Evolutionary conservation across 2,113 vertebrate species (phyloP), one percentile per base, ranked within the genome.

Genomic region (Nansenia antarctica): DNA sequence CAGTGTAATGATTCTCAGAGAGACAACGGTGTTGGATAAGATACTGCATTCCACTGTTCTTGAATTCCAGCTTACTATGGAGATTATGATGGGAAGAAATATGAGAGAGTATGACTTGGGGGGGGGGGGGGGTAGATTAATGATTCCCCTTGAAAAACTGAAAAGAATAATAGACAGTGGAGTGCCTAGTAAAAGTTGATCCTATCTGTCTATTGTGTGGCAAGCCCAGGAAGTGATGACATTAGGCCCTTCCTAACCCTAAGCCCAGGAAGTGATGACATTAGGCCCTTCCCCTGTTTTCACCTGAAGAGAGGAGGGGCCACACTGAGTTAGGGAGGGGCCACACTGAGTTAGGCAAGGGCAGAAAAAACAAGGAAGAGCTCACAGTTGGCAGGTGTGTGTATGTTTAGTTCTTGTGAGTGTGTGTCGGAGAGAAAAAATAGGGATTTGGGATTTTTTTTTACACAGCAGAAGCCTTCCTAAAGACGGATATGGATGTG

Each of bases 271-370:
- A 90, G 81, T 96, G 92, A 84, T 3, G 1, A 59, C 62, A 14
- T 0, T 3, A 76, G 39, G 82, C 81, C 78, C 82, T 62, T 78
- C 80, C 91, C 88, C 87, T 81, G 82, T 74, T 72, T 58, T 89
- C 85, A 95, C 94, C 95, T 95, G 94, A 86, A 79, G 71, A 86
- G 87, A 88, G 79, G 90, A 76, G 83, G 85, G 76, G 76, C 80
- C 68, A 53, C 45, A 64, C 58, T 9, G 77, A 82, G 83, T 60
- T 67, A 84, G 72, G 90, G 90, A 76, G 83, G 85, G 76, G 76
- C 80, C 68, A 53, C 45, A 64, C 58, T 9, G 77, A 82, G 83
- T 60, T 67, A 84, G 72, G 76, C 77, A 35, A 81, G 74, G 24
- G 69, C 30, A 61, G 30, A 75, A n/a, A 88, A 89, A 92, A 90